Conservation (phyloP, 2,113 vertebrate species). For the Myxocyprinus asiaticus region DNA sequence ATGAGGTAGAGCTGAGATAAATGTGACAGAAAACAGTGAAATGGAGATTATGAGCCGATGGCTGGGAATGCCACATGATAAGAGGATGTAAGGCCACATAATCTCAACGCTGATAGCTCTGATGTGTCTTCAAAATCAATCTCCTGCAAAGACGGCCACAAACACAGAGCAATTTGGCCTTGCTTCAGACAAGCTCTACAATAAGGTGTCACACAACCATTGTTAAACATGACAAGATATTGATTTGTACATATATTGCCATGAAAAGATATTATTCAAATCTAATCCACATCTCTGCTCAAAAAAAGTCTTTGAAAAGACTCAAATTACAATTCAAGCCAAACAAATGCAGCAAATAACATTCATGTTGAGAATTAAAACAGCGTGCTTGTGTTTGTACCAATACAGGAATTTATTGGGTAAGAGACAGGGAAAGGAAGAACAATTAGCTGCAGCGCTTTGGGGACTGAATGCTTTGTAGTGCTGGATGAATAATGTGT, state of each 20-base stretch:
- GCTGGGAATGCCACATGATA: not conserved
- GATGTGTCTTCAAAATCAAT: constrained; percentile 28
- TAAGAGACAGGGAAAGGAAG: constrained; percentile 31
- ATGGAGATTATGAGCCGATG: constrained; percentile 15
- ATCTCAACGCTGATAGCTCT: not conserved
- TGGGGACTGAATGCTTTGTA: constrained; percentile 42
- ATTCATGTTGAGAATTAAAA: constrained; percentile 20
- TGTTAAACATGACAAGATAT: constrained; percentile 27
- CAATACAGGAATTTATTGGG: constrained; percentile 32
- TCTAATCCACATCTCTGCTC: not conserved
- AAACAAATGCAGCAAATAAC: constrained; percentile 19
- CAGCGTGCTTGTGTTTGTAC: constrained; percentile 20
- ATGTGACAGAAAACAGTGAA: constrained; percentile 29
- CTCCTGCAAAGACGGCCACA: constrained; percentile 11
- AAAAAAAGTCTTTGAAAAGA: not conserved
- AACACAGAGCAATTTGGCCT: not conserved
- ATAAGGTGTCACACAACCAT: not conserved
- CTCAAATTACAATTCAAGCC: not conserved
- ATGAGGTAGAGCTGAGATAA: not conserved
- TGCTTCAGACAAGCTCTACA: not conserved
- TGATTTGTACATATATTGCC: constrained; percentile 27
- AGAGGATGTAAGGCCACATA: constrained; percentile 23
- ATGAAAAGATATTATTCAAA: constrained; percentile 14
- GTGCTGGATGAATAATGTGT: constrained; percentile 45
- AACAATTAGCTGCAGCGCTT: constrained; percentile 41